A percentile compares a stretch with the other conserved stretches of the same genome.
These are phyloP conservation scores for Chrysolina oricalcia DNA, from an alignment of 2,888 invertebrate species.

Conservation along the genomic window DNA sequence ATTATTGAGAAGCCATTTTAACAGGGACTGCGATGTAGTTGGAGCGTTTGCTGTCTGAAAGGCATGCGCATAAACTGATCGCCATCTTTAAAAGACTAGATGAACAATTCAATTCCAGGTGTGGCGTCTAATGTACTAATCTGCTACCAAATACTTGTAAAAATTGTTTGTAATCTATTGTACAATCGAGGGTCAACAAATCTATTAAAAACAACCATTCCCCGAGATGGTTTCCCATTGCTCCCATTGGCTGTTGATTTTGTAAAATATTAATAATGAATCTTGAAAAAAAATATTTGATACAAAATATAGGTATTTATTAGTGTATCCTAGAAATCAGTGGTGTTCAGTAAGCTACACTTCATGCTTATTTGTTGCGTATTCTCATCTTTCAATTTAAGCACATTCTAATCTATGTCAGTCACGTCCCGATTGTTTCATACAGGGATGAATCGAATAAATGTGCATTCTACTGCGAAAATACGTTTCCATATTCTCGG, in stretches of 20 bases:
- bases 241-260: background rate
- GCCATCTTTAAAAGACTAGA: background rate
- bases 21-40: background rate
- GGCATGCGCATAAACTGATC: background rate
- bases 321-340: background rate
- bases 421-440: constrained; percentile 2
- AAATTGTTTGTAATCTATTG: background rate
- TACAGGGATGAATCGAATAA: background rate
- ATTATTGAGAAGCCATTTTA: too few species aligned
- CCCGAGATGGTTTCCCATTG: background rate
- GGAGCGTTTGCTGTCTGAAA: background rate
- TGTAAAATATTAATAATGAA: background rate
- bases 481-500: background rate
- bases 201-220: background rate
- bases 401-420: background rate
- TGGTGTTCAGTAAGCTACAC: background rate
- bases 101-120: background rate
- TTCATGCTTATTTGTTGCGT: background rate
- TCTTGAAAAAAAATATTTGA: background rate
- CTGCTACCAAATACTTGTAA: background rate
- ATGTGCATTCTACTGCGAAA: background rate
- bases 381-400: background rate
- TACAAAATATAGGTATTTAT: background rate
- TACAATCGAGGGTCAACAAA: background rate
- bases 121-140: background rate